Percentiles rank a stretch among this genome's conserved stretches.
Evolutionary conservation across 2,888 invertebrate genomes (phyloP).

Genomic region (Tipula confusa): DNA sequence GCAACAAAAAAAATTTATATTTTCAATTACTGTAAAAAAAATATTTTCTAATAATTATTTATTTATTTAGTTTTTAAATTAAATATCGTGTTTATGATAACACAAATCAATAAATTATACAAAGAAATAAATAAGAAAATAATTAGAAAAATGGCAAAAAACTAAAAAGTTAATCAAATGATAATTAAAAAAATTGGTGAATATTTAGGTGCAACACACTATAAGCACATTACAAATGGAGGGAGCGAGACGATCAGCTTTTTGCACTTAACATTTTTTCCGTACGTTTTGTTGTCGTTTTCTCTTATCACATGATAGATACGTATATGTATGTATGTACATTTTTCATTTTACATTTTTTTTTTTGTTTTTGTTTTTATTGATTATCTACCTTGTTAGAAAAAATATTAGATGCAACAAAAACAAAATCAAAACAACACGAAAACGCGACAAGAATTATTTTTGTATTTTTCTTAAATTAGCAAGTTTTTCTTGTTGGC

Average conservation of each 20-base stretch:
- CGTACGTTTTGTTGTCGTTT: not conserved
- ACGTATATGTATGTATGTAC: too few species aligned
- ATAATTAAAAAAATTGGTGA: not conserved
- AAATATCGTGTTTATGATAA: not conserved
- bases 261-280: not conserved
- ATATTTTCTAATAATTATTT: conserved; percentile 4
- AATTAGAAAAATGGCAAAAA: not conserved
- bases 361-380: not conserved
- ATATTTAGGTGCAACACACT: not conserved
- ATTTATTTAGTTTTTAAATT: not conserved
- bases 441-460: not conserved
- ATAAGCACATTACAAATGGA: not conserved
- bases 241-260: not conserved
- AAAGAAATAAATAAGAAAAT: not conserved
- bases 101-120: not conserved
- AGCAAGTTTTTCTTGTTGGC: not conserved
- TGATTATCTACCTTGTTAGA: not conserved
- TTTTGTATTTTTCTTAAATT: not conserved
- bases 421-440: not conserved
- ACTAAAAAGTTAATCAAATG: not conserved
- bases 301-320: not conserved
- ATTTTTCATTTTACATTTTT: not conserved
- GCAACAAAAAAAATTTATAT: not conserved
- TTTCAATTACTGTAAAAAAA: conserved; percentile 17
- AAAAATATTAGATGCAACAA: not conserved